phyloP scores from a whole-genome alignment of 2,797 vertebrate species.

The Gymnoscopelus braueri region DNA sequence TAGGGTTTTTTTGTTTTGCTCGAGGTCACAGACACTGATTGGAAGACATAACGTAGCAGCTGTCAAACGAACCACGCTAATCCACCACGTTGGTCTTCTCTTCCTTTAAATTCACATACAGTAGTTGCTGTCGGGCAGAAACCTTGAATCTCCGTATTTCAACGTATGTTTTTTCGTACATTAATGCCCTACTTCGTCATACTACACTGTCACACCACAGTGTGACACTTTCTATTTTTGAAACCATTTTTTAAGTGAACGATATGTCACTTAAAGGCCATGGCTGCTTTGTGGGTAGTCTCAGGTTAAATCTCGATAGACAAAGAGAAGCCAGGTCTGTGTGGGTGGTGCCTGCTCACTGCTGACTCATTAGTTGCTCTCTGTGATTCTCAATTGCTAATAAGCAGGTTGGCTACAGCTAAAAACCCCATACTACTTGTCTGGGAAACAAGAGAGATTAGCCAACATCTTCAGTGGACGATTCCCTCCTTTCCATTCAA shows the following conservation, averaged over 20 bases:
- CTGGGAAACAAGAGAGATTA: neutral
- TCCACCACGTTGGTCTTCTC: constrained; percentile 16
- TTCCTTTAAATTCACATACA: no score
- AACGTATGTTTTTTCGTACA: no score
- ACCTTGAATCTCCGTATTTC: no score
- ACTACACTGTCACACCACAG: no score
- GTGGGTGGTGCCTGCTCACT: constrained; percentile 6
- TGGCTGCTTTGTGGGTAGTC: neutral
- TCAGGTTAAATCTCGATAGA: neutral
- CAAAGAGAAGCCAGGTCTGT: neutral
- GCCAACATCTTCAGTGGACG: neutral
- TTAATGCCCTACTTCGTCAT: no score
- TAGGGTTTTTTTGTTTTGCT: constrained; percentile 16
- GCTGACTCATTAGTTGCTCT: neutral
- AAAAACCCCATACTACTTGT: neutral
- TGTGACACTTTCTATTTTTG: no score
- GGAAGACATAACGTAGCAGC: constrained; percentile 39
- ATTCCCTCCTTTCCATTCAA: constrained; percentile 3
- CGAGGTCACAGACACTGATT: constrained; percentile 46
- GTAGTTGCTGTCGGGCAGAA: no score
- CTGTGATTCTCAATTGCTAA: constrained; percentile 12
- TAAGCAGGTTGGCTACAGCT: constrained; percentile 11
- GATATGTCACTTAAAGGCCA: neutral
- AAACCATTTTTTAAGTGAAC: no score
- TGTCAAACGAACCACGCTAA: no score